Evolutionary conservation across 2,797 vertebrate species (phyloP), one percentile per base, ranked within the genome.

Genomic region (Sphenodon punctatus): DNA sequence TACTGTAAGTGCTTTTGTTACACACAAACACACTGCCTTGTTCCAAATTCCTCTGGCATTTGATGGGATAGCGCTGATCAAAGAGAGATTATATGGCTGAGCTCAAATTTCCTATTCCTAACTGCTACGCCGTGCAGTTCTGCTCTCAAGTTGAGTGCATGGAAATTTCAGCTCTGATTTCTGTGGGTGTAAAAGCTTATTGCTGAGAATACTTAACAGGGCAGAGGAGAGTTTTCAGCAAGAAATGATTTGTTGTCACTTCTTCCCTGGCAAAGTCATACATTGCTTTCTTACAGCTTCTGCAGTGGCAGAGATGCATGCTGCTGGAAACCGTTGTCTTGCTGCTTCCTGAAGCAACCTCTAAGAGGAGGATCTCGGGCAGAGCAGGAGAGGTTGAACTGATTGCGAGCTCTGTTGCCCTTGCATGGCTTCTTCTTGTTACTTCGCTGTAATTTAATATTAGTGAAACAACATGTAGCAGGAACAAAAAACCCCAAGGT

Each of bases 181-280:
- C n/a, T n/a, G n/a, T n/a, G n/a, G n/a, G n/a, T n/a, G n/a, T n/a
- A n/a, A n/a, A n/a, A n/a, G n/a, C n/a, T n/a, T n/a, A n/a, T n/a
- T n/a, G n/a, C n/a, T n/a, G n/a, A n/a, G n/a, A n/a, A n/a, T n/a
- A n/a, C n/a, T n/a, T n/a, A n/a, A n/a, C n/a, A n/a, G n/a, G n/a
- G n/a, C n/a, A n/a, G n/a, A n/a, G 0, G 43, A 27, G 42, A 17
- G 64, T 27, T 23, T 69, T 30, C 0, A 1, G 19, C 42, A 56
- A 56, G 20, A 34, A 34, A 20, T 20, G 34, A 56, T 46, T 20
- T 36, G 41, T 74, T 58, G 49, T n/a, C 25, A 76, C 23, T 2
- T 45, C 9, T 56, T 53, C 17, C 65, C 45, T 22, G 27, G 13
- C n/a, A 76, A 53, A 82, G 51, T 12, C 38, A 27, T 2, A 0